phyloP scores from a whole-genome alignment of 2,113 vertebrate genomes.

The Prunella himalayana region DNA sequence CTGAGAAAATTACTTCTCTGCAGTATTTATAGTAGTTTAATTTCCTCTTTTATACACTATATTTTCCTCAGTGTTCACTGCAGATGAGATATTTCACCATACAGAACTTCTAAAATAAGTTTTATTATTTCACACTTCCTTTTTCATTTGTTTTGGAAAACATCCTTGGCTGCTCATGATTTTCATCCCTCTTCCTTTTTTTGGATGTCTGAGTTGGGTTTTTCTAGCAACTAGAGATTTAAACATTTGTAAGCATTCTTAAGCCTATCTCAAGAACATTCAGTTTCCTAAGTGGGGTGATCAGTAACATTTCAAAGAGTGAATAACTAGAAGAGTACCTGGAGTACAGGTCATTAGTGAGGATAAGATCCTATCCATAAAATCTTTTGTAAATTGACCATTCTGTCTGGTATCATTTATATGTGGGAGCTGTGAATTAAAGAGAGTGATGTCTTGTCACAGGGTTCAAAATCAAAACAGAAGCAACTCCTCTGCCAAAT shows the following conservation, averaged over 20 bases:
- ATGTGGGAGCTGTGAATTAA: not conserved
- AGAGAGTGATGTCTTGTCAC: not conserved
- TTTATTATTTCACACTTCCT: not conserved
- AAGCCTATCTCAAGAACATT: not conserved
- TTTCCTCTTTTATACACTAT: not conserved
- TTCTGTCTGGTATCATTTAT: not conserved
- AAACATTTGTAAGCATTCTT: not conserved
- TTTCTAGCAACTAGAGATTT: not conserved
- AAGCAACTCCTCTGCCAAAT: not conserved
- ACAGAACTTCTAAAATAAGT: not conserved
- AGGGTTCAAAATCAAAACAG: not conserved
- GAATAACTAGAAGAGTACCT: not conserved
- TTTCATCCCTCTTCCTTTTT: not conserved
- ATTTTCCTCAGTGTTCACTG: not conserved
- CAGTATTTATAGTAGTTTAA: not conserved
- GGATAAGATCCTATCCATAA: not conserved
- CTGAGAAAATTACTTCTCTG: not conserved
- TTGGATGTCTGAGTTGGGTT: not conserved
- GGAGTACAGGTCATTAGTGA: not conserved
- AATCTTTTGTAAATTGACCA: not conserved
- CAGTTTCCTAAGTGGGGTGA: accelerated
- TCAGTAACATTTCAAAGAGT: not conserved
- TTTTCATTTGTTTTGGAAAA: not conserved
- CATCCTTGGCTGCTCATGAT: not conserved
- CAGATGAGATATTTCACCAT: not conserved